Conservation (phyloP, 1,140 invertebrate species). For the Tribolium madens region DNA sequence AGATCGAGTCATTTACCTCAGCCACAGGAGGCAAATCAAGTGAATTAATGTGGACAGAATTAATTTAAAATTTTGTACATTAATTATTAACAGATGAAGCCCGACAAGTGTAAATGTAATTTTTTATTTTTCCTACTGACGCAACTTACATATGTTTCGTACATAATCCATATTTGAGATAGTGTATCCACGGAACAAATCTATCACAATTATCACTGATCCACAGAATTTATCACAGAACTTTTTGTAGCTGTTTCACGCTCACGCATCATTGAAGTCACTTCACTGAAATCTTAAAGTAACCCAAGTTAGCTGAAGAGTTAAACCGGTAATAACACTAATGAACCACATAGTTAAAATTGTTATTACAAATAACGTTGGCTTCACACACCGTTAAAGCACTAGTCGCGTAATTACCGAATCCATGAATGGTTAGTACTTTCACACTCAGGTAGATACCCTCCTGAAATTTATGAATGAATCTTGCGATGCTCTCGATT, state of each 20-base stretch:
- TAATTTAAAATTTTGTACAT: constrained; percentile 6
- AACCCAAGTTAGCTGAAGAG: neutral
- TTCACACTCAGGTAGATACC: neutral
- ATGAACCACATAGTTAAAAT: constrained; percentile 23
- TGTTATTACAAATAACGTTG: constrained; percentile 1
- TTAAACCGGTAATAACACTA: neutral
- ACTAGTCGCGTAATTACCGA: constrained; percentile 7
- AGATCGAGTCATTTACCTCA: constrained; percentile 24
- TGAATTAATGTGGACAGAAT: constrained; percentile 3
- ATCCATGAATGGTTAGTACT: constrained; percentile 24
- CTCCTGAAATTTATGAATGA: neutral
- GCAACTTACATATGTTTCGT: constrained; percentile 11
- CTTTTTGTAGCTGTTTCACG: constrained; percentile 24
- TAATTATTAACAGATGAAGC: no score
- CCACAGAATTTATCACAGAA: constrained; percentile 25
- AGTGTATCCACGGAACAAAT: neutral
- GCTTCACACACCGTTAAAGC: neutral
- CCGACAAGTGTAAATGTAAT: no score
- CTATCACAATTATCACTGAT: constrained; percentile 24
- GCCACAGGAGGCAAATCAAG: constrained; percentile 21
- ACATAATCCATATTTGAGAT: constrained; percentile 10
- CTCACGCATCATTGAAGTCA: constrained; percentile 36
- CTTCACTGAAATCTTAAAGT: neutral
- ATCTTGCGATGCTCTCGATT: neutral
- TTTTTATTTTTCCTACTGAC: neutral